phyloP scores from a whole-genome alignment of 2,888 invertebrate genomes.

The Elysia crispata region DNA sequence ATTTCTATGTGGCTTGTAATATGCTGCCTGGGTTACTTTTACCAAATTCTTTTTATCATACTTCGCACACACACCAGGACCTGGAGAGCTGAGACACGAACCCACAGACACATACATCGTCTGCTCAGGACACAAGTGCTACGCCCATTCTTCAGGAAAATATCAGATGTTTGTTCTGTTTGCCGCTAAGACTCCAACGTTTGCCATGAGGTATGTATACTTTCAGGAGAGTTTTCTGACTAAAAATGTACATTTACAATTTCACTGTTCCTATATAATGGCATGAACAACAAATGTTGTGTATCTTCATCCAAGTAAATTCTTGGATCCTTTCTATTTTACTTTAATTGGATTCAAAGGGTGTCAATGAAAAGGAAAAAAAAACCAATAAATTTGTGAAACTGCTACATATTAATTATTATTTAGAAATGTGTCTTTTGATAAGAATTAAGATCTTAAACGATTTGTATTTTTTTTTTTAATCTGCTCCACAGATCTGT shows the following conservation, averaged over 20 bases:
- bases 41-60: neutral
- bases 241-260: too few species aligned
- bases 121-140: conserved; percentile 72
- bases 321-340: too few species aligned
- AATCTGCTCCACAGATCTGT: conserved; percentile 61
- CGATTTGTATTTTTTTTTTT: conserved; percentile 14
- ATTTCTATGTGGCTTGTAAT: too few species aligned
- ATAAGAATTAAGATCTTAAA: neutral
- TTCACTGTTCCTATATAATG: too few species aligned
- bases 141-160: conserved; percentile 64
- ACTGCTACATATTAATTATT: too few species aligned
- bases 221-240: too few species aligned
- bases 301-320: too few species aligned
- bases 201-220: conserved; percentile 70
- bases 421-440: neutral
- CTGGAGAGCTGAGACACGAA: conserved; percentile 65
- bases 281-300: too few species aligned
- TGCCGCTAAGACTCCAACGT: conserved; percentile 68
- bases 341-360: too few species aligned
- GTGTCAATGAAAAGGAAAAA: too few species aligned
- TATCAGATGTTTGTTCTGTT: conserved; percentile 70
- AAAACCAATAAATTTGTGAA: too few species aligned
- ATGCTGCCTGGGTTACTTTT: neutral
- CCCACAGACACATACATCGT: conserved; percentile 70
- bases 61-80: conserved; percentile 53